phyloP scores from a whole-genome alignment of 2,113 vertebrate genomes.

The Macrotus californicus region DNA sequence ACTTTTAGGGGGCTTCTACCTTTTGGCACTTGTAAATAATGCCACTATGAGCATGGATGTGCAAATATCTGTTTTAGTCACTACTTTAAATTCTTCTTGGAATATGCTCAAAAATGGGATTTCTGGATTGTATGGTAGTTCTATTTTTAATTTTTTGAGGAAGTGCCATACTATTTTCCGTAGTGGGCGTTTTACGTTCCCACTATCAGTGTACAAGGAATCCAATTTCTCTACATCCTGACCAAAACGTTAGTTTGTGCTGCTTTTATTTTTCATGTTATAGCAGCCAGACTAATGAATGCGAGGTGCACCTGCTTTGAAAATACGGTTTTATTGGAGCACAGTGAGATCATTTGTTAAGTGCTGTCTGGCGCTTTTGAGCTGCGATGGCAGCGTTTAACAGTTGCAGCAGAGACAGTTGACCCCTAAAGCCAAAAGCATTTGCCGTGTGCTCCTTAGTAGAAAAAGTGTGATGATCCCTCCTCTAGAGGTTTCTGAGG shows the following conservation, averaged over 20 bases:
- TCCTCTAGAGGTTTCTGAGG: background rate
- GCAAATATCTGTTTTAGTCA: too few species aligned
- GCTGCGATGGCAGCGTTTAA: too few species aligned
- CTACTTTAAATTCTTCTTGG: too few species aligned
- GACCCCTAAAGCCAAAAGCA: background rate
- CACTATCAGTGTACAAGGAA: background rate
- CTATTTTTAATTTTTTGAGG: too few species aligned
- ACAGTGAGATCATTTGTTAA: too few species aligned
- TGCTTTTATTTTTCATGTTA: background rate
- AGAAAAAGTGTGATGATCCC: background rate
- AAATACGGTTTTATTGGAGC: background rate
- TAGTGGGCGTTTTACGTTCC: too few species aligned
- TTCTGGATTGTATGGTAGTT: too few species aligned
- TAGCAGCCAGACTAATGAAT: background rate
- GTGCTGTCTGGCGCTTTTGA: too few species aligned
- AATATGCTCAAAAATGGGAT: too few species aligned
- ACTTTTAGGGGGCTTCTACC: background rate
- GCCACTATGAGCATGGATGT: too few species aligned
- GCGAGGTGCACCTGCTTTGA: background rate
- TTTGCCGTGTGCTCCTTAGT: background rate
- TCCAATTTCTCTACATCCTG: background rate
- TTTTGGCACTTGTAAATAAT: background rate
- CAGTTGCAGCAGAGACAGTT: too few species aligned
- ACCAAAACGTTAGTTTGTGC: background rate
- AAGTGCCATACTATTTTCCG: too few species aligned